Percentiles rank a stretch among this genome's conserved stretches.
Evolutionary conservation across 2,113 vertebrate species (phyloP).

Genomic region (Pelodiscus sinensis): DNA sequence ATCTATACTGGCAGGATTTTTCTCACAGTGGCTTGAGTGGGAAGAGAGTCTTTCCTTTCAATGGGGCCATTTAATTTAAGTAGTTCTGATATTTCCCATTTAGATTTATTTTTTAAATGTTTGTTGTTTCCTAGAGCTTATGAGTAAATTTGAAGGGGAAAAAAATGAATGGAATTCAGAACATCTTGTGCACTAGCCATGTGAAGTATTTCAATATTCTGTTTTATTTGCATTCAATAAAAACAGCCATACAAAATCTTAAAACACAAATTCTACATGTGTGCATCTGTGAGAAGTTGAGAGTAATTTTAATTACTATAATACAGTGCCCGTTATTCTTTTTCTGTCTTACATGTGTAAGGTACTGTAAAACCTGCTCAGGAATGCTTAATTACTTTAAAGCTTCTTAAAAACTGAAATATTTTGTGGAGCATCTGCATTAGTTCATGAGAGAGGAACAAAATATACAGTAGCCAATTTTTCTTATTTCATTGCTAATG

Average conservation of each 20-base stretch:
- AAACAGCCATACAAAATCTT: not conserved
- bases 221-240: not conserved
- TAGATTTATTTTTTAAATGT: not conserved
- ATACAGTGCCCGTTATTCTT: not conserved
- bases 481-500: no score
- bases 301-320: not conserved
- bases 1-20: not conserved
- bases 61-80: not conserved
- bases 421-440: no score
- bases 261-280: not conserved
- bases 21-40: not conserved
- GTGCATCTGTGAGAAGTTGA: not conserved
- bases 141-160: not conserved
- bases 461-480: no score
- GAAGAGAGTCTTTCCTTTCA: not conserved
- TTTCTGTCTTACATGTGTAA: no score
- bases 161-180: not conserved
- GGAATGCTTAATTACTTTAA: no score
- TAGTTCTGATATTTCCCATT: not conserved
- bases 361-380: no score
- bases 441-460: no score
- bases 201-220: not conserved
- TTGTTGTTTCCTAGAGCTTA: not conserved
- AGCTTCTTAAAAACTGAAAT: no score
- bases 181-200: not conserved